Conservation (phyloP, 2,888 invertebrate genomes). For the Dimorphilus gyrociliatus region DNA sequence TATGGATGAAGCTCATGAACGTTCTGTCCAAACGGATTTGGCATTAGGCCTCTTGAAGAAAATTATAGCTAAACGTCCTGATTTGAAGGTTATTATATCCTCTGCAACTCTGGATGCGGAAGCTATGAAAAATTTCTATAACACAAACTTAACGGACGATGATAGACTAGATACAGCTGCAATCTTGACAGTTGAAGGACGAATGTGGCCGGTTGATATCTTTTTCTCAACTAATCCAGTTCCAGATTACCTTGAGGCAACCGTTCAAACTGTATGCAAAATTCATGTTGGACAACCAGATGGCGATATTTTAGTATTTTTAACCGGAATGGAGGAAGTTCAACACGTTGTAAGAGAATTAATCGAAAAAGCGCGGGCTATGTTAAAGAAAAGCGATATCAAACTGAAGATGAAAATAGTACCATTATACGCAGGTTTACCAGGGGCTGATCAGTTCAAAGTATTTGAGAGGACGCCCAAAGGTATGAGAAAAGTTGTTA, state of each 20-base stretch:
- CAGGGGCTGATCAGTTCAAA: constrained; percentile 56
- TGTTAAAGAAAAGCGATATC: constrained; percentile 16
- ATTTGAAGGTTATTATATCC: constrained; percentile 66
- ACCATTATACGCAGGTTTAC: constrained; percentile 83
- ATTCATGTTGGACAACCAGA: constrained; percentile 48
- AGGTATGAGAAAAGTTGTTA: constrained; percentile 65
- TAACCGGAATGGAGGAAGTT: constrained; percentile 38
- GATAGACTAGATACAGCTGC: constrained; percentile 49
- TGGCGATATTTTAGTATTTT: constrained; percentile 77
- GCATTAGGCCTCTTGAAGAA: constrained; percentile 83
- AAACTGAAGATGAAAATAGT: constrained; percentile 48
- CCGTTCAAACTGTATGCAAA: constrained; percentile 70
- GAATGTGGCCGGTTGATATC: constrained; percentile 69
- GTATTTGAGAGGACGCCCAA: constrained; percentile 55
- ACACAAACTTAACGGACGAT: constrained; percentile 2
- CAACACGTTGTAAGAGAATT: constrained; percentile 14
- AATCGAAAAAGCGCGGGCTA: constrained; percentile 25
- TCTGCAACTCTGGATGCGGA: constrained; percentile 92
- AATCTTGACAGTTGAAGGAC: constrained; percentile 70
- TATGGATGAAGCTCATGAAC: constrained; percentile 87
- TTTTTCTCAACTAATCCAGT: constrained; percentile 57
- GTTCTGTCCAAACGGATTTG: constrained; percentile 79
- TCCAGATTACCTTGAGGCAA: constrained; percentile 69
- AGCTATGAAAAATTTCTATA: constrained; percentile 19
- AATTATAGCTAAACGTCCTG: constrained; percentile 27